Evolutionary conservation across 2,113 vertebrate genomes (phyloP).

Genomic region (Apteryx mantelli): DNA sequence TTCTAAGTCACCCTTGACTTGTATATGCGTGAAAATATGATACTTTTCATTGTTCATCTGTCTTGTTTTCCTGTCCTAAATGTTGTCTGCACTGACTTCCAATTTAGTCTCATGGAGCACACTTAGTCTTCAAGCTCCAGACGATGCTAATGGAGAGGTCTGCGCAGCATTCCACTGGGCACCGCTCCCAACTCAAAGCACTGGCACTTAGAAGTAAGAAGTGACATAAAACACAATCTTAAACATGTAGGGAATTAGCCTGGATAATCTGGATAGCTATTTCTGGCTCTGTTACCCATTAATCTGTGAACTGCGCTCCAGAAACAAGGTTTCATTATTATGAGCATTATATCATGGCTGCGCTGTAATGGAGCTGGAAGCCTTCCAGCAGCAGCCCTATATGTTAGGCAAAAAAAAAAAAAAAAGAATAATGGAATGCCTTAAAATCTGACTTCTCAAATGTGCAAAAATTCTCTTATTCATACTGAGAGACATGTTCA

Average conservation of each 20-base stretch:
- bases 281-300: neutral
- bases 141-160: neutral
- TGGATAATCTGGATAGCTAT: neutral
- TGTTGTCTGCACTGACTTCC: neutral
- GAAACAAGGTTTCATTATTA: neutral
- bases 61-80: neutral
- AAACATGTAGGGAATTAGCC: neutral
- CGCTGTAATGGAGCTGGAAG: neutral
- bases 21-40: neutral
- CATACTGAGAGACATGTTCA: neutral
- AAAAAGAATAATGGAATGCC: neutral
- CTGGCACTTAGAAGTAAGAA: neutral
- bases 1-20: neutral
- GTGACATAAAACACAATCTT: neutral
- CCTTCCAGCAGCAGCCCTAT: neutral
- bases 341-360: neutral
- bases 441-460: neutral
- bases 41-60: neutral
- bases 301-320: neutral
- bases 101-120: neutral
- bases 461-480: neutral
- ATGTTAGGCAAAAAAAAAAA: neutral
- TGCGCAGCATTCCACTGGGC: neutral
- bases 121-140: neutral
- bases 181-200: neutral